Conservation (phyloP, 1,140 invertebrate genomes). For the Linepithema humile region DNA sequence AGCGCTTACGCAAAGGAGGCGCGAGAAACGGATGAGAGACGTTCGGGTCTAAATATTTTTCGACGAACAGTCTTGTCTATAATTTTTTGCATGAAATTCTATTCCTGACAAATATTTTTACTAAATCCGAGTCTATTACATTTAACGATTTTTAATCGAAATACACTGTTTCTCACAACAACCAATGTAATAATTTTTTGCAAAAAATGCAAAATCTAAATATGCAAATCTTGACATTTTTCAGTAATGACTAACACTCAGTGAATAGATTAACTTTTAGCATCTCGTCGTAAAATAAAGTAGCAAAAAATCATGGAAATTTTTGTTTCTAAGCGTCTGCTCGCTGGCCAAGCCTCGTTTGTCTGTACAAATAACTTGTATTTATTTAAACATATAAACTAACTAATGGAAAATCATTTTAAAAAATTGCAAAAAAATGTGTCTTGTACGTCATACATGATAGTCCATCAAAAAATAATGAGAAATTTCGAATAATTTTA, state of each 20-base stretch:
- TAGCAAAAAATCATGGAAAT: too few relatives aligned
- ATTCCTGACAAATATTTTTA: not conserved
- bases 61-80: not conserved
- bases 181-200: not conserved
- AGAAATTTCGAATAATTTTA: not conserved
- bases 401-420: too few relatives aligned
- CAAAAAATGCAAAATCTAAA: not conserved
- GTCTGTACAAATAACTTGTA: too few relatives aligned
- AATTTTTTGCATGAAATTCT: not conserved
- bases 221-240: constrained; percentile 39
- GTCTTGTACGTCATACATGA: not conserved
- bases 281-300: not conserved
- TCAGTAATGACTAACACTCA: not conserved
- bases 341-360: too few relatives aligned
- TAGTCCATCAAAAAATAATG: not conserved
- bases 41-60: not conserved
- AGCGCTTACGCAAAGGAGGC: not conserved
- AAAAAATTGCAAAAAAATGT: too few relatives aligned
- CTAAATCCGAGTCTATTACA: not conserved
- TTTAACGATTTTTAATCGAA: not conserved
- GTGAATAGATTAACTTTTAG: not conserved
- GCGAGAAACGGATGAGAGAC: constrained; percentile 20
- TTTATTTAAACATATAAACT: too few relatives aligned
- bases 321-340: too few relatives aligned
- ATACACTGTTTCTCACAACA: not conserved